Percentiles rank a stretch among this genome's conserved stretches.
Evolutionary conservation across 2,797 vertebrate genomes (phyloP).

Genomic region (Cottoperca gobio): DNA sequence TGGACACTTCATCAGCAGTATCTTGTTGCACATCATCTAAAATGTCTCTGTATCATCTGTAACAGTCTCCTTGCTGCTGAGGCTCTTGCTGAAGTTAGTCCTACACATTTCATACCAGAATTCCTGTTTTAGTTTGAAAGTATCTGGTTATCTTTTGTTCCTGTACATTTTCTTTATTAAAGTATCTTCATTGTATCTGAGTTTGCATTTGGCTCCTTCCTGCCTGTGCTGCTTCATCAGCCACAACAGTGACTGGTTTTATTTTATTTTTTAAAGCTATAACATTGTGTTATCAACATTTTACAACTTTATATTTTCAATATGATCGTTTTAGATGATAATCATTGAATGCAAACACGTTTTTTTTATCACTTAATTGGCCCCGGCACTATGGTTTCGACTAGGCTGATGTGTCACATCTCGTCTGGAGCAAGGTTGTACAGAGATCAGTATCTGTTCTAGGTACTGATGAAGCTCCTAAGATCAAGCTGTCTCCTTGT

Average conservation of each 20-base stretch:
- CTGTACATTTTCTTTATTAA: too few species aligned
- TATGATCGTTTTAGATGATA: not conserved
- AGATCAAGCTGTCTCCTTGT: constrained; percentile 21
- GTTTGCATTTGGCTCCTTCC: too few species aligned
- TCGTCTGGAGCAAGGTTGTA: not conserved
- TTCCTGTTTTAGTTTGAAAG: too few species aligned
- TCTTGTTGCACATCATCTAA: not conserved
- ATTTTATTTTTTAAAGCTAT: not conserved
- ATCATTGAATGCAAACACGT: not conserved
- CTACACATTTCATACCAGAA: not conserved
- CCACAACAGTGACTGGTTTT: not conserved
- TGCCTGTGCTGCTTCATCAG: too few species aligned
- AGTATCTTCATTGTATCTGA: too few species aligned
- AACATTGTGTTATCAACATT: not conserved
- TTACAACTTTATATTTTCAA: not conserved
- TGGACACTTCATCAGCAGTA: not conserved
- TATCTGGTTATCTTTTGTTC: too few species aligned
- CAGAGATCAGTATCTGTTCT: constrained; percentile 17
- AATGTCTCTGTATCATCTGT: not conserved
- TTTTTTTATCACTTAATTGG: not conserved
- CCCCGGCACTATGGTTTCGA: not conserved
- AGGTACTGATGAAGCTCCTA: not conserved
- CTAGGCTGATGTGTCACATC: constrained; percentile 6
- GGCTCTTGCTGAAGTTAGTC: not conserved
- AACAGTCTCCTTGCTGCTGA: constrained; percentile 2